These are phyloP conservation scores for Pangasianodon hypophthalmus DNA, from an alignment of 2,113 vertebrate genomes.

Conservation along the genomic window DNA sequence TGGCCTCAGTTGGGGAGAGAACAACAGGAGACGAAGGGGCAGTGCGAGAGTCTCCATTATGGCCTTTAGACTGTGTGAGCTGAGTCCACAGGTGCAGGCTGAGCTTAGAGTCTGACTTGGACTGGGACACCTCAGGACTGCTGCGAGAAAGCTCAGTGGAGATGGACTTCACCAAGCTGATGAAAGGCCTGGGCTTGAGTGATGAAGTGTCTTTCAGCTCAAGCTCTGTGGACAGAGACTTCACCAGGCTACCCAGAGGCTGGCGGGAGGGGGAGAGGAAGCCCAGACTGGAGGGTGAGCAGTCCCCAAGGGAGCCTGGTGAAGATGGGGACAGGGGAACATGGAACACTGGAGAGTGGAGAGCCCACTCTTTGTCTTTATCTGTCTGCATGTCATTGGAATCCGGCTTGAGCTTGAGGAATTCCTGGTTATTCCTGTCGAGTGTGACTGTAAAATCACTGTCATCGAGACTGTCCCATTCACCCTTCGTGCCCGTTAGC, in stretches of 20 bases:
- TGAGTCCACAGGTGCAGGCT: conserved; percentile 81
- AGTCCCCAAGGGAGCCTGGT: conserved; percentile 71
- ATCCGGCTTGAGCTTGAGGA: conserved; percentile 57
- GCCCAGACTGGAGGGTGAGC: conserved; percentile 60
- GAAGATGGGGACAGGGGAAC: conserved; percentile 66
- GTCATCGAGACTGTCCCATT: conserved; percentile 67
- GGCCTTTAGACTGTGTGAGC: conserved; percentile 75
- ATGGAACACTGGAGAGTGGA: conserved; percentile 59
- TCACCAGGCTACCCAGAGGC: conserved; percentile 75
- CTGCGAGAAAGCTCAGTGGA: conserved; percentile 79
- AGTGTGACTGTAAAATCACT: conserved; percentile 70
- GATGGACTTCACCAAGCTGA: conserved; percentile 83
- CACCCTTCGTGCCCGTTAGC: conserved; percentile 71
- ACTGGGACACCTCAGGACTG: conserved; percentile 78
- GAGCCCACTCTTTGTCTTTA: conserved; percentile 59
- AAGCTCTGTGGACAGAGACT: conserved; percentile 79
- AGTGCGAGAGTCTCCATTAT: conserved; percentile 77
- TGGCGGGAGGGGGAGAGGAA: conserved; percentile 68
- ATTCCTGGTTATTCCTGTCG: conserved; percentile 67
- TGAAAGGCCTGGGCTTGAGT: conserved; percentile 73
- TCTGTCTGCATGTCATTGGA: conserved; percentile 38
- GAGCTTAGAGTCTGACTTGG: conserved; percentile 81
- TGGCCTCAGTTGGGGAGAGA: conserved; percentile 74
- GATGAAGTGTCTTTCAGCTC: conserved; percentile 73
- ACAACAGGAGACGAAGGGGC: conserved; percentile 79